Conservation (phyloP, 1,140 invertebrate genomes). For the Lamellibrachia luymesi region DNA sequence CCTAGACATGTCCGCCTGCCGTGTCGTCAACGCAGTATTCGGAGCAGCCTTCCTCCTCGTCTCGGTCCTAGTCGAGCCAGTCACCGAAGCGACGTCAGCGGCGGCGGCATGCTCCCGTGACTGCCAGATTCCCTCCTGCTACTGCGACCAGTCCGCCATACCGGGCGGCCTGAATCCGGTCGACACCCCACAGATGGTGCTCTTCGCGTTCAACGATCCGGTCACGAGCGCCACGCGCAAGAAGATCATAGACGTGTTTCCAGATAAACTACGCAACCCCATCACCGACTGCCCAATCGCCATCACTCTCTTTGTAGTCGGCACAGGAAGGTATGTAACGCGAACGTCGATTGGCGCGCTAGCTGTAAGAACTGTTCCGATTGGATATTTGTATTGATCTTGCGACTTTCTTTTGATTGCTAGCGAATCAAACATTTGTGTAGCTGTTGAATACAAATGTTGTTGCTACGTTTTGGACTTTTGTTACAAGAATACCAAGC, state of each 20-base stretch:
- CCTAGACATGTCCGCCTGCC: neutral
- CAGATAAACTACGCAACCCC: neutral
- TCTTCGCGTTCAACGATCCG: neutral
- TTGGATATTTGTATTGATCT: too few relatives aligned
- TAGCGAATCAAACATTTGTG: too few relatives aligned
- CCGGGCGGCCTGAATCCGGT: neutral
- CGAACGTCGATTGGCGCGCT: neutral
- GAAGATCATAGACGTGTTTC: neutral
- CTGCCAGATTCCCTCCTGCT: neutral
- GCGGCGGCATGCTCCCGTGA: neutral
- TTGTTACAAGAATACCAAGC: too few relatives aligned
- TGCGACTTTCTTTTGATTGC: too few relatives aligned
- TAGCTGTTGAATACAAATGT: too few relatives aligned
- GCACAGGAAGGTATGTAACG: neutral
- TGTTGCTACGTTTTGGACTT: too few relatives aligned
- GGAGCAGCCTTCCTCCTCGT: neutral
- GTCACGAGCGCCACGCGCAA: neutral
- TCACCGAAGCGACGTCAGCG: neutral
- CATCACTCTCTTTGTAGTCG: neutral
- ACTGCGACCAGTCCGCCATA: neutral
- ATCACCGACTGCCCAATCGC: neutral
- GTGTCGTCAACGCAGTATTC: neutral
- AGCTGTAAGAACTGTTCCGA: too few relatives aligned
- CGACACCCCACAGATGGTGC: neutral
- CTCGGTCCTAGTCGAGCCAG: neutral